Base-by-base conservation (phyloP, 2,888 invertebrate species). In the Ophioninae sp. region DNA sequence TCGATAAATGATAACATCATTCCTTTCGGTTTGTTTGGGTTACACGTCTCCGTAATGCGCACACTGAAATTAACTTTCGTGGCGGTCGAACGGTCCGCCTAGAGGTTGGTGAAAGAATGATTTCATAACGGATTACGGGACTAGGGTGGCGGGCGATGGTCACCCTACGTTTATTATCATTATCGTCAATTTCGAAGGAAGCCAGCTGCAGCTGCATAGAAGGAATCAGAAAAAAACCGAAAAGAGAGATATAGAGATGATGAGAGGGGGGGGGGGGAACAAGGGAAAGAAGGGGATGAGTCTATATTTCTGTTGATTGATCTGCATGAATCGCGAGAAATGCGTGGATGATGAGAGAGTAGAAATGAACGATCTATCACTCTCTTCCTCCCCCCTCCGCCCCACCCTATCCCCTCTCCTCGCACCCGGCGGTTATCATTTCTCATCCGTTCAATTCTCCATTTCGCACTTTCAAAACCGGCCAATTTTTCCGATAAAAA, bases 271-370 rank as follows among this genome's bases (percentile, higher is more conserved):
- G 8, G 63, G 76, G 64, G 81, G 77, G n/a, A n/a, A 71, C 67
- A 71, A 59, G 56, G 72, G 65, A 81, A 64, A 67, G 83, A 44
- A 83, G 82, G 59, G 83, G 59, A 85, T 84, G 86, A 84, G 77
- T 75, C 82, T 83, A 82, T 63, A 84, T 81, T 81, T 80, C 85
- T 87, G 85, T 84, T 85, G 82, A 89, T 89, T 88, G 88, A 88
- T 89, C 86, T 83, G 83, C 84, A 86, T 88, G 87, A 88, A 83
- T 87, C 86, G 84, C 67, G 65, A 41, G 81, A 79, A 83, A 87
- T 86, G 81, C 85, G 84, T 79, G 85, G 75, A 76, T 76, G 67
- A 65, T 41, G 37, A 17, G 10, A 44, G 23, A 68, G 44, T 23
- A 51, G 17, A 23, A 22, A 13, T 3, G 10, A 68, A 10, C 44